Percentiles rank a stretch among this genome's conserved stretches.
Evolutionary conservation across 2,113 vertebrate genomes (phyloP).

Genomic region (Lamprologus sp.): DNA sequence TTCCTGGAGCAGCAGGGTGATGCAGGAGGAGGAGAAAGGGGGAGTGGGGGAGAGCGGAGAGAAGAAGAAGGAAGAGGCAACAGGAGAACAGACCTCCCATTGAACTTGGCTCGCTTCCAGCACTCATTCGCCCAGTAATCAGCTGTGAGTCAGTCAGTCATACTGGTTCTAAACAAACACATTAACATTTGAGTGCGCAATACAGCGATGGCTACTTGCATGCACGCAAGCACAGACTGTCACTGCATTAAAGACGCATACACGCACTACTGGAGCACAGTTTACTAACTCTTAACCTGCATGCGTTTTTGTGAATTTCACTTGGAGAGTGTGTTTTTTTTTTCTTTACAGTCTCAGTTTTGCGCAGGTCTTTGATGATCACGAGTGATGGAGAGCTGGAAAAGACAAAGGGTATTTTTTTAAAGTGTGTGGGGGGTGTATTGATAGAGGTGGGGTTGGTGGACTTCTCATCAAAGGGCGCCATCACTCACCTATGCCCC

Average conservation of each 20-base stretch:
- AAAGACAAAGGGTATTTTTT: constrained; percentile 48
- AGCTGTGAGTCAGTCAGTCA: constrained; percentile 84
- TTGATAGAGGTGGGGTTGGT: constrained; percentile 57
- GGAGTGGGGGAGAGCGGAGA: not conserved
- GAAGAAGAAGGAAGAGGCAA: constrained; percentile 2
- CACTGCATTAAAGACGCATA: not conserved
- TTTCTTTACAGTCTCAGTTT: not conserved
- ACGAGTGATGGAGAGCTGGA: constrained; percentile 55
- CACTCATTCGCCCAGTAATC: constrained; percentile 79
- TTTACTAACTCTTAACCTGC: not conserved
- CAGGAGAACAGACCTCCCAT: constrained; percentile 71
- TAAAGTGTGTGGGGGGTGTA: constrained; percentile 44
- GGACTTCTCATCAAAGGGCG: constrained; percentile 73
- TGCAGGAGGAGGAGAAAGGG: not conserved
- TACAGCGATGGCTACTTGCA: not conserved
- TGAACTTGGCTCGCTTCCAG: constrained; percentile 85
- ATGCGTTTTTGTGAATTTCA: not conserved
- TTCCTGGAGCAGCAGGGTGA: constrained; percentile 45
- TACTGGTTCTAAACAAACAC: constrained; percentile 43
- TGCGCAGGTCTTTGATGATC: not conserved
- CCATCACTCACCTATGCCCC: constrained; percentile 78
- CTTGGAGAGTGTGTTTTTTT: not conserved
- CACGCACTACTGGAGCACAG: not conserved
- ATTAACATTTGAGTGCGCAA: constrained; percentile 37
- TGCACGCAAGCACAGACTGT: not conserved